Evolutionary conservation across 2,888 invertebrate species (phyloP).

Genomic region (Ophonus ardosiacus): DNA sequence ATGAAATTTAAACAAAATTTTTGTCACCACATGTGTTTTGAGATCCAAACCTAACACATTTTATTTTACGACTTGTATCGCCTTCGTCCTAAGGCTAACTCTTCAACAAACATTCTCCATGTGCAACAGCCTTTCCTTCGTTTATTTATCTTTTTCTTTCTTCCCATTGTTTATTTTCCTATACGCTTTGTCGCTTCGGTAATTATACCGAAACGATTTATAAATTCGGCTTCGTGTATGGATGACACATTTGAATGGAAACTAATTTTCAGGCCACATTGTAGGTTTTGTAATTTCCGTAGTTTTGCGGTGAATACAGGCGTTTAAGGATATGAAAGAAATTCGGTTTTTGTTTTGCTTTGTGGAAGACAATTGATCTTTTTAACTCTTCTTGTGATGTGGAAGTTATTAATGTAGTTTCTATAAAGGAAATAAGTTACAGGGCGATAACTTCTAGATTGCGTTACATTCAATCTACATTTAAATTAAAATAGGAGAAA

Average conservation of each 20-base stretch:
- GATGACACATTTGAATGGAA: constrained; percentile 49
- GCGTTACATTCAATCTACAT: not conserved
- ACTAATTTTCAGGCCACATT: constrained; percentile 49
- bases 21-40: not conserved
- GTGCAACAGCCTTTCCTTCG: not conserved
- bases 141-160: not conserved
- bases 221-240: constrained; percentile 27
- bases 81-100: not conserved
- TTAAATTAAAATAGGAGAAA: not conserved
- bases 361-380: constrained; percentile 6
- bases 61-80: constrained; percentile 37
- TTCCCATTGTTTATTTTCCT: constrained; percentile 38
- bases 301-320: constrained; percentile 27
- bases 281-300: constrained; percentile 57
- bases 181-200: constrained; percentile 14
- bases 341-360: constrained; percentile 19
- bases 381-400: constrained; percentile 8
- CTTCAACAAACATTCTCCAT: constrained; percentile 29
- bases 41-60: not conserved
- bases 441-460: not conserved
- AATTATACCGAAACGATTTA: constrained; percentile 28
- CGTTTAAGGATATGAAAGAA: constrained; percentile 59
- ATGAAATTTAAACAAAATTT: not conserved
- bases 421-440: not conserved
- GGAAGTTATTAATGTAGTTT: constrained; percentile 19